Evolutionary conservation across 1,140 invertebrate genomes (phyloP), one percentile per base, ranked within the genome.

Genomic region (Campoletis sonorensis): DNA sequence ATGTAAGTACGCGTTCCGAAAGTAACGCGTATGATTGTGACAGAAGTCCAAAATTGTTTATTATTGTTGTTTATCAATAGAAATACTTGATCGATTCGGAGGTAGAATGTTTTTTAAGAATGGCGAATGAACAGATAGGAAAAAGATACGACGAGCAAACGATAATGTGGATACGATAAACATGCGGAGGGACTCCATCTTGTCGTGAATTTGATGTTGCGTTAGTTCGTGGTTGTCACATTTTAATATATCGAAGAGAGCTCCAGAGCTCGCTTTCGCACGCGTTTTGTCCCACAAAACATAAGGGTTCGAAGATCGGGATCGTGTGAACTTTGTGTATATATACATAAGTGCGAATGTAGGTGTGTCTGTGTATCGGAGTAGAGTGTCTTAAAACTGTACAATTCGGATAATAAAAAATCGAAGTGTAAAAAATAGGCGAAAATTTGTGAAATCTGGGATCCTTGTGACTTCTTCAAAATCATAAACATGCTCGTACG

Each of bases 221-320:
- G 26, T 77, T 70, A 40, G 75, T 77, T 77, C 75, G 54, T 77
- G 75, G 75, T 64, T 37, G 75, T 70, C 51, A 54, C 51, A 54
- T 18, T 33, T 77, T 37, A 61, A 61, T 37, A 61, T 40, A 61
- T 30, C 68, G 30, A 18, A 68, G 11, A 37, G 33, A 30, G 68
- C n/a, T 33, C 16, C 27, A 54, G 51, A 37, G 23, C 40, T 37
- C 71, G 71, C 11, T 49, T 73, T 45, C 27, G 30, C 40, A 73
- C 21, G 54, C 21, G 54, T 23, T 16, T 23, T 23, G 18, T 18
- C 21, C 18, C 54, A 23, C 54, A 58, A 67, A 67, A 67, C 23
- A 67, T 23, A 26, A 26, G 23, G 21, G 15, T 23, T 67, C 23
- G 61, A 23, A 67, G 4, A 26, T 67, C 61, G 61, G 37, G 71